Evolutionary conservation across 1,140 invertebrate species (phyloP), one percentile per base, ranked within the genome.

Genomic region (Coenobita brevimanus): DNA sequence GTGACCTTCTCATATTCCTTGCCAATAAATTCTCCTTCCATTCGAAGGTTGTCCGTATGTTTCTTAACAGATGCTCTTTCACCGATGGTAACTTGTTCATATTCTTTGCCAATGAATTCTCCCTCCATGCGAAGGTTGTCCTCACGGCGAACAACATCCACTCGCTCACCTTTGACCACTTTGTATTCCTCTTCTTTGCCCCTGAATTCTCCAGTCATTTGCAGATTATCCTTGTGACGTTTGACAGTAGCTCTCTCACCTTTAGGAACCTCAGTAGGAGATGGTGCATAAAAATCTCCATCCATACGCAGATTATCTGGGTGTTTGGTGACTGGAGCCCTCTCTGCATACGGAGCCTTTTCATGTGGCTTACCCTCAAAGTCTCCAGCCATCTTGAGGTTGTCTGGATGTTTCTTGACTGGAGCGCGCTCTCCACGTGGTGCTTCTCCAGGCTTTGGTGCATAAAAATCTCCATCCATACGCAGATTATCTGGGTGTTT

Each of bases 21-120:
- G 0, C 71, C 82, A 46, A 43, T 43, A 43, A 84, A 84, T 4
- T 84, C 82, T 15, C 82, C 82, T 27, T 46, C 43, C 80, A 82
- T 82, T 2, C 41, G 62, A 0, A 82, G 80, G 41, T 82, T 95
- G 91, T 95, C 94, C 82, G 93, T 92, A 62, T 92, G 93, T 90
- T 94, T 94, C 41, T 92, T 94, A 62, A 93, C 93, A 89, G 91
- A 92, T 2, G 82, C 89, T 46, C 86, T 75, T 33, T 90, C 91
- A 13, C 90, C 91, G 17, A 33, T 15, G 1, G 85, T 75, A 17
- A 41, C 64, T 69, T 88, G 69, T n/a, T 91, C 90, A 33, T 81
- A 81, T 15, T 60, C 71, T 8, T 76, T 76, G 1, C 71, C 82
- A 33, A 27, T 62, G 27, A 84, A 84, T 4, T 84, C 82, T 15